phyloP scores from a whole-genome alignment of 2,113 vertebrate species.

The Marcusenius ussheri region DNA sequence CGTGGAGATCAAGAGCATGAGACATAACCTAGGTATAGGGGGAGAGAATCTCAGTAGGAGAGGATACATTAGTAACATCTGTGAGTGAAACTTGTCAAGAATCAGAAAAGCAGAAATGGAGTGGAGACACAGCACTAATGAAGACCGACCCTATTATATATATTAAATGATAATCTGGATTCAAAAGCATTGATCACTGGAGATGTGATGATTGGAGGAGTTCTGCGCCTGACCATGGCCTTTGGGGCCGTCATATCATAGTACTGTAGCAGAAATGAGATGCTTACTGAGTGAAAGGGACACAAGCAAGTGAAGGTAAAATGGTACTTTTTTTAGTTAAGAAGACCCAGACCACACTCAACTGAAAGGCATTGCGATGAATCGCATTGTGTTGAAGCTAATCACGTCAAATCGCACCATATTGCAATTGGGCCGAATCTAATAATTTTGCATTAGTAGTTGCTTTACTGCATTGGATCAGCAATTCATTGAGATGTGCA shows the following conservation, averaged over 20 bases:
- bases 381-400: neutral
- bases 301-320: neutral
- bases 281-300: neutral
- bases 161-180: neutral
- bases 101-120: no score
- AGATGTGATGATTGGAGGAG: neutral
- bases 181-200: neutral
- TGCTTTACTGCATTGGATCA: neutral
- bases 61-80: no score
- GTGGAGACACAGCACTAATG: no score
- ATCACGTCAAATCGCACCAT: neutral
- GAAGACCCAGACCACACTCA: neutral
- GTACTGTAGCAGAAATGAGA: neutral
- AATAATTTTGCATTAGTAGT: neutral
- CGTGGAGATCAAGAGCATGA: neutral
- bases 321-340: neutral
- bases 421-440: neutral
- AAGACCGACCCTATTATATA: no score
- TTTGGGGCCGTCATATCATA: neutral
- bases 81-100: no score
- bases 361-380: neutral
- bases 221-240: neutral
- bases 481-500: neutral
- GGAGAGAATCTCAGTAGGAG: no score
- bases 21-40: no score